Conservation (phyloP, 2,888 invertebrate species). For the Callyntrura sp. region DNA sequence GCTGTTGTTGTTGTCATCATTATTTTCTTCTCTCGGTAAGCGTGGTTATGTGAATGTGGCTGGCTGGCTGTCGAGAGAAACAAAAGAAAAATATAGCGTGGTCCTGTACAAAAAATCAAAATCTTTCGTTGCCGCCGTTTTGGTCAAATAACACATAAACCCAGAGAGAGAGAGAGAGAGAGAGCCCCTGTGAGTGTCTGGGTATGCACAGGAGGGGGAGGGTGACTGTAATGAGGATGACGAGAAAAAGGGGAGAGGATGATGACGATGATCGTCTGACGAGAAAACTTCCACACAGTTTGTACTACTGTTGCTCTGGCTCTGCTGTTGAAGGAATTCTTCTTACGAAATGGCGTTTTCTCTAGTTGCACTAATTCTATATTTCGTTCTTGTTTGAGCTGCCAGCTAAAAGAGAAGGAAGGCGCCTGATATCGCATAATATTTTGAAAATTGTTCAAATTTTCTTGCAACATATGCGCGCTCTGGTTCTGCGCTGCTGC, state of each 20-base stretch:
- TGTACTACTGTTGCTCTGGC: too few relatives aligned
- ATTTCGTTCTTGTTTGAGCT: too few relatives aligned
- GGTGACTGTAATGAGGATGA: neutral
- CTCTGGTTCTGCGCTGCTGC: too few relatives aligned
- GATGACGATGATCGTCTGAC: too few relatives aligned
- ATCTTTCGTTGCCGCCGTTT: conserved; percentile 26
- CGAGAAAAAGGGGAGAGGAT: conserved; percentile 44
- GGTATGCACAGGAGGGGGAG: too few relatives aligned
- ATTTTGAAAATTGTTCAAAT: conserved; percentile 23
- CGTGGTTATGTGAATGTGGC: too few relatives aligned
- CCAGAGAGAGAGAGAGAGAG: neutral
- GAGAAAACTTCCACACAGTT: conserved; percentile 28
- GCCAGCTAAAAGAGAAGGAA: neutral
- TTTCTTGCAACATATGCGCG: conserved; percentile 16
- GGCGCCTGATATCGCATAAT: neutral
- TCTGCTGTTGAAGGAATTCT: conserved; percentile 57
- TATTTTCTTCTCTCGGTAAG: too few relatives aligned
- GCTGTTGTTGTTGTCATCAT: too few relatives aligned
- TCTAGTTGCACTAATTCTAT: conserved; percentile 28
- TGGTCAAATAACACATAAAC: neutral
- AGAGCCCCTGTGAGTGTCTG: too few relatives aligned
- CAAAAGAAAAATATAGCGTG: neutral
- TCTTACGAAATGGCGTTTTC: conserved; percentile 6
- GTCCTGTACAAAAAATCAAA: conserved; percentile 4
- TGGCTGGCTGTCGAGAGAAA: neutral